These are phyloP conservation scores for Lacerta agilis DNA, from an alignment of 2,797 vertebrate species.

Conservation along the genomic window DNA sequence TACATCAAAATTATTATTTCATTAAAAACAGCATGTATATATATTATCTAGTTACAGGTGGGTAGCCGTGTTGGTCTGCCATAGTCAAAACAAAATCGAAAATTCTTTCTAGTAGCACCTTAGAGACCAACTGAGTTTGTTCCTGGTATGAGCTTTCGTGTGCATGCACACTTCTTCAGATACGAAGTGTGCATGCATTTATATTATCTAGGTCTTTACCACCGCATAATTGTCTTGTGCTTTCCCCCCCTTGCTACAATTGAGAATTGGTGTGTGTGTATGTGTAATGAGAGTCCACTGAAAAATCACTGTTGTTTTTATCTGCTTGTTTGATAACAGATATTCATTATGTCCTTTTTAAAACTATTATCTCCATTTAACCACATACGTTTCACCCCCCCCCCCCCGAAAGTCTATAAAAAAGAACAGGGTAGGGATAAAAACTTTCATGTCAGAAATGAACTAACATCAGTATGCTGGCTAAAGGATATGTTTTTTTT, in stretches of 20 bases:
- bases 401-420: background rate
- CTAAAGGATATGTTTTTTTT: slow-evolving; percentile 1
- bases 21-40: slow-evolving; percentile 17
- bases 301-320: background rate
- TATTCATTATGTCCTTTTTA: slow-evolving; percentile 9
- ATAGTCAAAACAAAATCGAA: too few relatives aligned
- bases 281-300: background rate
- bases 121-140: too few relatives aligned
- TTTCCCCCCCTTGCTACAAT: slow-evolving; percentile 15
- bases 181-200: background rate
- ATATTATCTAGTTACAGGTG: background rate
- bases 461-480: slow-evolving; percentile 23
- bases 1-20: slow-evolving; percentile 32
- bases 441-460: slow-evolving; percentile 29
- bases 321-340: slow-evolving; percentile 25
- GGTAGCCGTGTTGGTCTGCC: too few relatives aligned
- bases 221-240: background rate
- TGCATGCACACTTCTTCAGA: too few relatives aligned
- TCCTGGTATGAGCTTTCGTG: too few relatives aligned
- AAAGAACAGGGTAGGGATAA: slow-evolving; percentile 1
- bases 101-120: too few relatives aligned
- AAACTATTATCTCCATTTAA: background rate
- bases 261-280: background rate
- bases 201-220: slow-evolving; percentile 9
- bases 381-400: slow-evolving; percentile 7